phyloP scores from a whole-genome alignment of 1,140 invertebrate species.

The Trichoplusia ni region DNA sequence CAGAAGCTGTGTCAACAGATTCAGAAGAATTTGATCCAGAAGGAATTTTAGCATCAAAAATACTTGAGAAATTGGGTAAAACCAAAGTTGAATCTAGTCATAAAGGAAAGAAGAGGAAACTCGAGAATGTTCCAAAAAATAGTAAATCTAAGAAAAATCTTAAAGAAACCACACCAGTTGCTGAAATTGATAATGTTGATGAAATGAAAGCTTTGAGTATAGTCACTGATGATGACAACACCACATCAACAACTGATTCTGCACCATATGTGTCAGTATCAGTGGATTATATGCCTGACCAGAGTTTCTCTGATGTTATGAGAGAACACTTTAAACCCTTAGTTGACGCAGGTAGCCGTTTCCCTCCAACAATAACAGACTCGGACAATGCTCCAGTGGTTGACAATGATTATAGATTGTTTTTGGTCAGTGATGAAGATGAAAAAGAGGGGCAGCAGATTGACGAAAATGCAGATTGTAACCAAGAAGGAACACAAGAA shows the following conservation, averaged over 20 bases:
- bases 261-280: constrained; percentile 34
- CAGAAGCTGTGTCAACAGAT: constrained; percentile 22
- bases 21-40: constrained; percentile 54
- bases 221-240: neutral
- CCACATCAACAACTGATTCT: constrained; percentile 30
- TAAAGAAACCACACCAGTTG: neutral
- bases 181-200: neutral
- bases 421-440: no score
- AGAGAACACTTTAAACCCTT: no score
- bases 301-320: constrained; percentile 60
- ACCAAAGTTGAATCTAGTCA: constrained; percentile 13
- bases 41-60: constrained; percentile 53
- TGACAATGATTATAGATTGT: no score
- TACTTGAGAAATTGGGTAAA: constrained; percentile 47
- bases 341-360: no score
- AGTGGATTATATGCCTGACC: constrained; percentile 42
- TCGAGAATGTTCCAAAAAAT: constrained; percentile 12
- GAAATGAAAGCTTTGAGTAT: neutral
- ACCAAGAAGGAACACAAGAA: no score
- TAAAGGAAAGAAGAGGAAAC: constrained; percentile 35
- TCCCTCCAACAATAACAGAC: no score
- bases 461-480: no score
- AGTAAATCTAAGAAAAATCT: neutral
- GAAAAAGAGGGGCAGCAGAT: no score
- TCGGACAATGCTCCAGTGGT: no score